A percentile compares a stretch with the other conserved stretches of the same genome.
Conservation (phyloP, 2,113 vertebrate genomes). For the Anser brachyrhynchus region DNA sequence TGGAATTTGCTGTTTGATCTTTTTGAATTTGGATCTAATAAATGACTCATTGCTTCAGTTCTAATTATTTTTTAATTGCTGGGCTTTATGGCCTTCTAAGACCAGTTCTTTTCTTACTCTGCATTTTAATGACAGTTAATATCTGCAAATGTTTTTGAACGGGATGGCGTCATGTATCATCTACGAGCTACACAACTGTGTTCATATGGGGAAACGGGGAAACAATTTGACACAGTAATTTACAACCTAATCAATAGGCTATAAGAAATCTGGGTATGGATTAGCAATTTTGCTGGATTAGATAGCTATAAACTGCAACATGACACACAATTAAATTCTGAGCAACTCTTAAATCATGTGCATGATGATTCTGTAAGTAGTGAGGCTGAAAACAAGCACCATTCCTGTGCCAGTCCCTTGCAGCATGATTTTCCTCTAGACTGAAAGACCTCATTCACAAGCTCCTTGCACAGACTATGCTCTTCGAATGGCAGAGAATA, state of each 20-base stretch:
- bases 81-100: conserved; percentile 11
- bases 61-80: conserved; percentile 42
- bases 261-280: conserved; percentile 1
- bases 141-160: not conserved
- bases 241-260: conserved; percentile 6
- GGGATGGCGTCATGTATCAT: not conserved
- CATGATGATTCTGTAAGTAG: not conserved
- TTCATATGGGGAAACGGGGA: not conserved
- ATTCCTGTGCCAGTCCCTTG: not conserved
- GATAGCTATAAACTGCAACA: not conserved
- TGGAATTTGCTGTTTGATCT: conserved; percentile 48
- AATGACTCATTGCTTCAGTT: not conserved
- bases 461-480: not conserved
- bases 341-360: not conserved
- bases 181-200: not conserved
- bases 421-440: not conserved
- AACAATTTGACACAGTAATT: not conserved
- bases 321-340: not conserved
- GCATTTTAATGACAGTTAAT: not conserved
- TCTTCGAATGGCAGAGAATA: not conserved
- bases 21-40: conserved; percentile 27
- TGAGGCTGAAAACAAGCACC: not conserved
- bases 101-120: not conserved
- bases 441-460: not conserved
- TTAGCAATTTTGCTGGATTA: conserved; percentile 13